phyloP scores from a whole-genome alignment of 2,888 invertebrate genomes.

The Mythimna impura region DNA sequence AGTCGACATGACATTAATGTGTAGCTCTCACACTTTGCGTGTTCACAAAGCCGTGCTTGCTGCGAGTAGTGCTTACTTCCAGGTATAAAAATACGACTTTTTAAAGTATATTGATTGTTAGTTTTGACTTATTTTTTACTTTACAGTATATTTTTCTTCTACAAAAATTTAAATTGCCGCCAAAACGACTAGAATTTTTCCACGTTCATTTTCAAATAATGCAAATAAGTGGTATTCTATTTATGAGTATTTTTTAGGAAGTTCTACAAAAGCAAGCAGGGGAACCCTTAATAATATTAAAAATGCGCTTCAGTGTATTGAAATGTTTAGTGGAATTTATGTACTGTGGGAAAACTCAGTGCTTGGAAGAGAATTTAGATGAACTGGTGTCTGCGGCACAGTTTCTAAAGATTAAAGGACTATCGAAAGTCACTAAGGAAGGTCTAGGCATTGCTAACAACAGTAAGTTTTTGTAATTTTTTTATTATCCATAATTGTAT shows the following conservation, averaged over 20 bases:
- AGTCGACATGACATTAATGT: constrained; percentile 94
- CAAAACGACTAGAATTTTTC: constrained; percentile 1
- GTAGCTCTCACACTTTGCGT: constrained; percentile 93
- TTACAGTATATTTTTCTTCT: background rate
- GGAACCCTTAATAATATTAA: constrained; percentile 91
- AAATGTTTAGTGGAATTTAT: constrained; percentile 94
- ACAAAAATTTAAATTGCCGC: constrained; percentile 12
- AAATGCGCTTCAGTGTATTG: constrained; percentile 93
- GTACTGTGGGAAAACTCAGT: constrained; percentile 94
- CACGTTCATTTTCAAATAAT: background rate
- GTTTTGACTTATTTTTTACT: background rate
- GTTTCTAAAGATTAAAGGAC: constrained; percentile 92
- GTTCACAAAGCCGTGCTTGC: constrained; percentile 94
- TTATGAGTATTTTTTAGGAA: constrained; percentile 80
- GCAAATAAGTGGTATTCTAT: no score
- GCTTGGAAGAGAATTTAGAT: constrained; percentile 92
- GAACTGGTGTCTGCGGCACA: constrained; percentile 93
- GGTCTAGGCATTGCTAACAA: constrained; percentile 85
- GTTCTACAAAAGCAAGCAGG: constrained; percentile 90
- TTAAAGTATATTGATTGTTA: background rate
- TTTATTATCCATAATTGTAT: background rate
- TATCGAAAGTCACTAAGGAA: constrained; percentile 90
- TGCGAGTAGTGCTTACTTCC: constrained; percentile 93
- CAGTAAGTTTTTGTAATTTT: constrained; percentile 73
- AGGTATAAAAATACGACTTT: constrained; percentile 83